These are phyloP conservation scores for Drosophila micromelanica DNA, from an alignment of 1,140 invertebrate genomes.

Conservation along the genomic window DNA sequence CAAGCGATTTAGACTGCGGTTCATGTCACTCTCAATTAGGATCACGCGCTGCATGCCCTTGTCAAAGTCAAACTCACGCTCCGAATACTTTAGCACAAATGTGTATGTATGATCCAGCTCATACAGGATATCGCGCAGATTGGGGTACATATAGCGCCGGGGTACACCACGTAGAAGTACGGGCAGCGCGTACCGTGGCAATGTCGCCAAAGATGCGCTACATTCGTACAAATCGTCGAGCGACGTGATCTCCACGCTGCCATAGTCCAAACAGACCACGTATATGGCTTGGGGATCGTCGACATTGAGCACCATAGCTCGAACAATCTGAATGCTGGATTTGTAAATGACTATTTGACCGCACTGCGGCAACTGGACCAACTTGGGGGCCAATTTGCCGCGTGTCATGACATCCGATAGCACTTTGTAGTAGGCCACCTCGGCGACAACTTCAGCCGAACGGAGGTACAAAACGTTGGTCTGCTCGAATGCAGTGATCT, in stretches of 20 bases:
- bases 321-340: slow-evolving; percentile 36
- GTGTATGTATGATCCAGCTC: slow-evolving; percentile 31
- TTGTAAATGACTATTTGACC: slow-evolving; percentile 68
- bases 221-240: slow-evolving; percentile 56
- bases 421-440: slow-evolving; percentile 60
- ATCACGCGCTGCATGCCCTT: slow-evolving; percentile 57
- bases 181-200: slow-evolving; percentile 60
- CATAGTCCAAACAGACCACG: slow-evolving; percentile 71
- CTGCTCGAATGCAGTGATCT: slow-evolving; percentile 69
- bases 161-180: slow-evolving; percentile 66
- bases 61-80: slow-evolving; percentile 25
- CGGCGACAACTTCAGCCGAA: slow-evolving; percentile 30
- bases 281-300: slow-evolving; percentile 52
- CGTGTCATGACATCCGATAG: slow-evolving; percentile 36
- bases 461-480: slow-evolving; percentile 71
- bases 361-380: slow-evolving; percentile 43
- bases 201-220: slow-evolving; percentile 26
- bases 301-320: slow-evolving; percentile 67
- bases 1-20: slow-evolving; percentile 66
- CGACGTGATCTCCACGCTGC: slow-evolving; percentile 59
- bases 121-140: slow-evolving; percentile 60
- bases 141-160: slow-evolving; percentile 42
- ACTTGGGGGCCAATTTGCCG: slow-evolving; percentile 19
- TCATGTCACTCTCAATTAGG: slow-evolving; percentile 41
- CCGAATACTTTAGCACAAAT: slow-evolving; percentile 56